phyloP scores from a whole-genome alignment of 2,888 invertebrate species.

The Epicampocera succincta region DNA sequence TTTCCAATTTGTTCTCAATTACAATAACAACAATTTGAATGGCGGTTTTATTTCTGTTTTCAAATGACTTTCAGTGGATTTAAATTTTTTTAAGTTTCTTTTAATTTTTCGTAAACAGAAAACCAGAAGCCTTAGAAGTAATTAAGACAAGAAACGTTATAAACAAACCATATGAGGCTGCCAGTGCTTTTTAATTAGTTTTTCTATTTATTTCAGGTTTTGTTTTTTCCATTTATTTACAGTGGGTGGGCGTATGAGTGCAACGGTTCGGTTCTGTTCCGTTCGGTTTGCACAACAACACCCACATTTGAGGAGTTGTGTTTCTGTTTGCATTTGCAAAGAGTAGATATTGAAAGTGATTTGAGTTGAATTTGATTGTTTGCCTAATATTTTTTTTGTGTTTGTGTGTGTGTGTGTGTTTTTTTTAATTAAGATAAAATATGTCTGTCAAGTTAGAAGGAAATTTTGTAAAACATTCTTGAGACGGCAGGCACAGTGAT shows the following conservation, averaged over 20 bases:
- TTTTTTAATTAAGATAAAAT: not conserved
- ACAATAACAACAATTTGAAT: slow-evolving; percentile 70
- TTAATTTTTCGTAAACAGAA: slow-evolving; percentile 40
- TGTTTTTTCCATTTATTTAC: slow-evolving; percentile 5
- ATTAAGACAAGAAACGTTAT: slow-evolving; percentile 57
- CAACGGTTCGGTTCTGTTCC: not conserved
- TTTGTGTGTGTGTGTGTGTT: too few species aligned
- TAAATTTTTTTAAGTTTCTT: slow-evolving; percentile 32
- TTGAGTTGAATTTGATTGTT: not conserved
- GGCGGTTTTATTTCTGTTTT: slow-evolving; percentile 57
- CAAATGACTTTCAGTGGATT: slow-evolving; percentile 41
- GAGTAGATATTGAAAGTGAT: not conserved
- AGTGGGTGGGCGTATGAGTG: slow-evolving; percentile 46
- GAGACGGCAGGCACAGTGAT: too few species aligned
- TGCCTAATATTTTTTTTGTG: not conserved
- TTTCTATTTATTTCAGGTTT: slow-evolving; percentile 22
- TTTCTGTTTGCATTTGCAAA: not conserved
- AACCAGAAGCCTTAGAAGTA: slow-evolving; percentile 72
- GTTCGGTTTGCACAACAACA: not conserved
- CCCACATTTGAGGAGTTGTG: not conserved
- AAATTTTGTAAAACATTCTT: too few species aligned
- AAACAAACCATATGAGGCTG: slow-evolving; percentile 17
- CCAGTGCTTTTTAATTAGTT: slow-evolving; percentile 52
- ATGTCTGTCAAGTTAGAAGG: too few species aligned
- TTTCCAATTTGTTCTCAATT: slow-evolving; percentile 67